Conservation (phyloP, 2,888 invertebrate species). For the Sepiola atlantica region DNA sequence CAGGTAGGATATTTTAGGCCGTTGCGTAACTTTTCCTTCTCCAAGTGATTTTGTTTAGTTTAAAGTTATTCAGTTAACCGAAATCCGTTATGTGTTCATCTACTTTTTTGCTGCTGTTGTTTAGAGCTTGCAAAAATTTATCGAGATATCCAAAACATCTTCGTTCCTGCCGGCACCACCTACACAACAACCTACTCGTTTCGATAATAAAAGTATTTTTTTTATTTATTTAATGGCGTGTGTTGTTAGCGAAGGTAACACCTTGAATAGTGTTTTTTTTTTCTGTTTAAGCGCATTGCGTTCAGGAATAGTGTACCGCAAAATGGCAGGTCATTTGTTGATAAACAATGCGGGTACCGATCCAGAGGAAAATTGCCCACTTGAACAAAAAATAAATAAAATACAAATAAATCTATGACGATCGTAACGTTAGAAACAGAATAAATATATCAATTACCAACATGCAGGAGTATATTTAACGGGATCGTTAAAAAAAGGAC, state of each 20-base stretch:
- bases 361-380: neutral
- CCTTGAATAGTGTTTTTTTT: neutral
- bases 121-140: neutral
- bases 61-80: neutral
- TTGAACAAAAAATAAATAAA: neutral
- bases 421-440: neutral
- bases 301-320: neutral
- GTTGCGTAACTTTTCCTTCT: too few relatives aligned
- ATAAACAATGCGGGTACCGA: neutral
- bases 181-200: neutral
- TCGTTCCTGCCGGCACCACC: neutral
- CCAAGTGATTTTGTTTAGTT: neutral
- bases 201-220: neutral
- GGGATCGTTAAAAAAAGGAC: too few relatives aligned
- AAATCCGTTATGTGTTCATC: neutral
- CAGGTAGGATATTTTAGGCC: too few relatives aligned
- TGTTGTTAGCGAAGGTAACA: neutral
- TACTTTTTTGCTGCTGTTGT: neutral
- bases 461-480: too few relatives aligned
- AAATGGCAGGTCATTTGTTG: neutral
- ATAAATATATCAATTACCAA: too few relatives aligned
- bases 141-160: neutral
- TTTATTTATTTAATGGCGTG: neutral
- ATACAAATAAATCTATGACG: neutral
- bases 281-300: neutral